Percentiles rank a stretch among this genome's conserved stretches.
phyloP scores from a whole-genome alignment of 1,140 invertebrate genomes.

The Aethina tumida region DNA sequence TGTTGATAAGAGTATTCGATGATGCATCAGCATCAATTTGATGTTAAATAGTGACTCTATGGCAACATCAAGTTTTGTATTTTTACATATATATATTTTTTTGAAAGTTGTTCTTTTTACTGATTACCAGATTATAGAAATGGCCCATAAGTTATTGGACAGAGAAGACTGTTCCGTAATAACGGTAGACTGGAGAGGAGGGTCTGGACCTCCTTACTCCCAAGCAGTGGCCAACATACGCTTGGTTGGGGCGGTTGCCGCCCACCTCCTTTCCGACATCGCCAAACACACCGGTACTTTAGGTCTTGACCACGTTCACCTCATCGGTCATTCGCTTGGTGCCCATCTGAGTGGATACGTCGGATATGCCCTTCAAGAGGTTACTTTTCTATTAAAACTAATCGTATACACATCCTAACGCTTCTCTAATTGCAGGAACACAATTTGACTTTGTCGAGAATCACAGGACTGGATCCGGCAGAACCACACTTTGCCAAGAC shows the following conservation, averaged over 20 bases:
- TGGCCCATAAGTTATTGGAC: slow-evolving; percentile 51
- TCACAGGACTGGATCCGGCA: slow-evolving; percentile 78
- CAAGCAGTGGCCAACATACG: slow-evolving; percentile 87
- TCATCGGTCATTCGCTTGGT: slow-evolving; percentile 85
- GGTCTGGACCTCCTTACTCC: slow-evolving; percentile 76
- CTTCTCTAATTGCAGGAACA: slow-evolving; percentile 41
- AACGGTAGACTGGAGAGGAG: slow-evolving; percentile 74
- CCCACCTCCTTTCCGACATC: slow-evolving; percentile 51
- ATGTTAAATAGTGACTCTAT: too few relatives aligned
- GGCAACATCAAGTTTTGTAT: too few relatives aligned
- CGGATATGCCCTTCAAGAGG: slow-evolving; percentile 58
- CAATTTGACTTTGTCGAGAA: slow-evolving; percentile 53
- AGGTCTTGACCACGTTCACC: slow-evolving; percentile 57
- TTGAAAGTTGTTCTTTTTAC: slow-evolving; percentile 7
- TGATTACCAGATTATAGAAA: slow-evolving; percentile 45
- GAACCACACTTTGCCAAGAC: slow-evolving; percentile 85
- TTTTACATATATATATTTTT: background rate
- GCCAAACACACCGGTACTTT: slow-evolving; percentile 35
- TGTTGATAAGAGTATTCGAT: too few relatives aligned
- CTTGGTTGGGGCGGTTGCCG: slow-evolving; percentile 71
- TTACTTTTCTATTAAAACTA: slow-evolving; percentile 21
- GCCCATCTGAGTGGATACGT: slow-evolving; percentile 77
- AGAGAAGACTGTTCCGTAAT: slow-evolving; percentile 64
- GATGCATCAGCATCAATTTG: too few relatives aligned
- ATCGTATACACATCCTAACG: background rate